Base-by-base conservation (phyloP, 1,140 invertebrate genomes). In the Zaprionus ghesquierei region DNA sequence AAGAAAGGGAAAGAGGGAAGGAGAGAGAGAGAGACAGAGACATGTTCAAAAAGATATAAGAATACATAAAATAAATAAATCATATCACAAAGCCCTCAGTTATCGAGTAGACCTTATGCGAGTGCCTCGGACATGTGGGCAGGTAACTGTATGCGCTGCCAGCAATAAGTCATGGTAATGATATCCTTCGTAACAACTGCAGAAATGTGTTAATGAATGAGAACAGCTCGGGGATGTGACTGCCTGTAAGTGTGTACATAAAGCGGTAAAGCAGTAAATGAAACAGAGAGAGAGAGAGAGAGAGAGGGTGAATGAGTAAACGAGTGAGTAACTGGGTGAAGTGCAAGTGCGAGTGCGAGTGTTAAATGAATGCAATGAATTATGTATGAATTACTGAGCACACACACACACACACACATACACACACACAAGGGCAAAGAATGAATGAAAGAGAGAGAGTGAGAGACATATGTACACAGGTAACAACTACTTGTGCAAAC, bases 341-440 rank as follows among this genome's bases (percentile, higher is more conserved):
- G 64, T 69, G 61, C 64, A 59, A 51, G 62, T 63, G 61, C 38
- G 58, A 59, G 38, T 10, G 73, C 46, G 64, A 68, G 82, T 82
- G 82, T 87, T 87, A 84, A 87, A 89, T 89, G 84, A 87, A 84
- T 82, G 82, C 84, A 79, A 87, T 87, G 82, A 87, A 87, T 87
- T 77, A 89, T 89, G 76, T 79, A 87, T 87, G 84, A 87, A 87
- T 89, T 84, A 84, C 82, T 82, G 62, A 74, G 82, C 51, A 75
- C 22, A 50, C 31, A 51, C 74, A 59, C 27, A 61, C 74, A 59
- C 27, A 61, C 51, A 75, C 22, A 50, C 31, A 51, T 69, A 59
- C 27, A 61, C 51, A 75, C 22, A 50, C 31, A 51, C 74, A 59
- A 23, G 58, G 25, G 25, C 25, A 29, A 29, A 5, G 9, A 41